Evolutionary conservation across 1,140 invertebrate genomes (phyloP).

Genomic region (Heliothis virescens): DNA sequence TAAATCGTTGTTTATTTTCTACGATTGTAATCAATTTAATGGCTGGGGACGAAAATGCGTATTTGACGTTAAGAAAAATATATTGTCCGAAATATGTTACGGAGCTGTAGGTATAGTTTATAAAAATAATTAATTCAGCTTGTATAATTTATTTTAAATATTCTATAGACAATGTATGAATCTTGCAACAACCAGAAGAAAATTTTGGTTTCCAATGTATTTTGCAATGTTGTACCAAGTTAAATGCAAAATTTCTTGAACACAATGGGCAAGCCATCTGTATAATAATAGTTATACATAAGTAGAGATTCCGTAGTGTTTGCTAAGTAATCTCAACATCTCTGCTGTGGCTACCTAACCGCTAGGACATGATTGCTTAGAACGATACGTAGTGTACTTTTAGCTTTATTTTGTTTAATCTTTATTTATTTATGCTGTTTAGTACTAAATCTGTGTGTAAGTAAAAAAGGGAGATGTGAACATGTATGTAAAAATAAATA

Average conservation of each 20-base stretch:
- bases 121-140: no score
- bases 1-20: slow-evolving; percentile 61
- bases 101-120: no score
- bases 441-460: background rate
- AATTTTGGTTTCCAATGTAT: background rate
- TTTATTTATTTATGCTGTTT: slow-evolving; percentile 10
- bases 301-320: slow-evolving; percentile 24
- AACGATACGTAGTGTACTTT: slow-evolving; percentile 10
- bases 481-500: no score
- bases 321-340: slow-evolving; percentile 26
- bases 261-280: slow-evolving; percentile 19
- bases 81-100: no score
- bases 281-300: slow-evolving; percentile 18
- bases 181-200: no score
- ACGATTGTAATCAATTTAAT: slow-evolving; percentile 46
- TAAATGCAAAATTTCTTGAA: slow-evolving; percentile 32
- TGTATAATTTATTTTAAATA: no score
- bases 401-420: slow-evolving; percentile 15
- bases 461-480: no score
- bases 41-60: no score
- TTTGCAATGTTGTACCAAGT: slow-evolving; percentile 1
- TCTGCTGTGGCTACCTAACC: slow-evolving; percentile 21
- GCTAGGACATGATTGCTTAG: slow-evolving; percentile 29
- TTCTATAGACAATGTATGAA: no score
- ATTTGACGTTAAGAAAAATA: no score